phyloP scores from a whole-genome alignment of 2,888 invertebrate genomes.

The Lasioglossum morio region DNA sequence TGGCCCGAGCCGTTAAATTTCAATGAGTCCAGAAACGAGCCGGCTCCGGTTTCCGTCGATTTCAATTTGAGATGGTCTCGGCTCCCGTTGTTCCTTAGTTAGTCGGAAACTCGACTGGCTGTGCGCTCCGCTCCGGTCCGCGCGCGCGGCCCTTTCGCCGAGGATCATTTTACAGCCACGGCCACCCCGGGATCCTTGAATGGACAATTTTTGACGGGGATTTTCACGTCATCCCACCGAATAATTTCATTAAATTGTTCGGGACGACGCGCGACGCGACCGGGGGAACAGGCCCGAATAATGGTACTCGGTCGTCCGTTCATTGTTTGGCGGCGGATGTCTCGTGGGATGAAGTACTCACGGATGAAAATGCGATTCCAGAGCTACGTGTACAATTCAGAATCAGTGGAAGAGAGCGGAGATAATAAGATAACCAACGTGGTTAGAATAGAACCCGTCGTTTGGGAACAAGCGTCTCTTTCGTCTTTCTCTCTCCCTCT shows the following conservation, averaged over 20 bases:
- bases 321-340: conserved; percentile 53
- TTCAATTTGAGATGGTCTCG: conserved; percentile 11
- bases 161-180: conserved; percentile 13
- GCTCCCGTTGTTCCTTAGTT: conserved; percentile 10
- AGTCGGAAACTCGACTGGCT: not conserved
- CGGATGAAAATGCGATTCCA: conserved; percentile 67
- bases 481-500: conserved; percentile 12
- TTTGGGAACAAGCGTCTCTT: conserved; percentile 55
- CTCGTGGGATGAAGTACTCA: conserved; percentile 59
- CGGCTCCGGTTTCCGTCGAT: not conserved
- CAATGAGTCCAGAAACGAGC: conserved; percentile 1
- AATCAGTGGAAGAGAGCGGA: conserved; percentile 60
- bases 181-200: not conserved
- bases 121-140: not conserved
- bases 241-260: conserved; percentile 45
- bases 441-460: conserved; percentile 60
- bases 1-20: conserved; percentile 19
- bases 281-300: conserved; percentile 26
- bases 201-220: conserved; percentile 31
- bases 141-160: not conserved
- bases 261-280: conserved; percentile 11
- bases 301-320: conserved; percentile 38
- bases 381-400: conserved; percentile 65
- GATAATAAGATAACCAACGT: conserved; percentile 70
- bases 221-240: conserved; percentile 26